Percentiles rank a stretch among this genome's conserved stretches.
Evolutionary conservation across 2,113 vertebrate species (phyloP).

Genomic region (Hyla sarda): DNA sequence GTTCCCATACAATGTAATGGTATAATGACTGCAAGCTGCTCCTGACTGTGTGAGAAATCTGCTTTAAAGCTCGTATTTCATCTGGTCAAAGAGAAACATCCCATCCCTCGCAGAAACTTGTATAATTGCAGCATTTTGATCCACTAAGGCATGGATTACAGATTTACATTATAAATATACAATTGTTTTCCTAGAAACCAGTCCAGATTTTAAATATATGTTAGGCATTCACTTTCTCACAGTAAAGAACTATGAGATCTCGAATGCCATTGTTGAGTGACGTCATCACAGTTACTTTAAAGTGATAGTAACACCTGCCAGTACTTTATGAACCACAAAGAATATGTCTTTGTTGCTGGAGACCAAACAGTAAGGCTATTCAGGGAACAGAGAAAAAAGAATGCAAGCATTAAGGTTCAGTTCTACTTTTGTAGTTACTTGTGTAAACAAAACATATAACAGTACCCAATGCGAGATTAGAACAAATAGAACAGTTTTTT

Average conservation of each 20-base stretch:
- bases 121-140: constrained; percentile 51
- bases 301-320: constrained; percentile 11
- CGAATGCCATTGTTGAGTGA: not conserved
- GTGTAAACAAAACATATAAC: not conserved
- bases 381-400: not conserved
- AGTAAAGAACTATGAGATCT: not conserved
- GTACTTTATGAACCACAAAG: not conserved
- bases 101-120: constrained; percentile 48
- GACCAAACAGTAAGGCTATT: not conserved
- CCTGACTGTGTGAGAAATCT: constrained; percentile 32
- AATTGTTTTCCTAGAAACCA: constrained; percentile 46
- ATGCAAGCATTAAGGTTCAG: not conserved
- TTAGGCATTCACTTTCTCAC: constrained; percentile 15
- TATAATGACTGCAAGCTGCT: constrained; percentile 45
- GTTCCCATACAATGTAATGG: constrained; percentile 48
- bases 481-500: too few relatives aligned
- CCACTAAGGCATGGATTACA: constrained; percentile 47
- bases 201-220: constrained; percentile 18
- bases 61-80: constrained; percentile 54
- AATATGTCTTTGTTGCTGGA: not conserved
- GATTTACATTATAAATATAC: constrained; percentile 53
- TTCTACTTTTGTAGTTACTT: not conserved
- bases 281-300: not conserved
- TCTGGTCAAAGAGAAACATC: constrained; percentile 41
- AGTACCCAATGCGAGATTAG: too few relatives aligned